Evolutionary conservation across 2,888 invertebrate species (phyloP).

Genomic region (Ophion ventricosus): DNA sequence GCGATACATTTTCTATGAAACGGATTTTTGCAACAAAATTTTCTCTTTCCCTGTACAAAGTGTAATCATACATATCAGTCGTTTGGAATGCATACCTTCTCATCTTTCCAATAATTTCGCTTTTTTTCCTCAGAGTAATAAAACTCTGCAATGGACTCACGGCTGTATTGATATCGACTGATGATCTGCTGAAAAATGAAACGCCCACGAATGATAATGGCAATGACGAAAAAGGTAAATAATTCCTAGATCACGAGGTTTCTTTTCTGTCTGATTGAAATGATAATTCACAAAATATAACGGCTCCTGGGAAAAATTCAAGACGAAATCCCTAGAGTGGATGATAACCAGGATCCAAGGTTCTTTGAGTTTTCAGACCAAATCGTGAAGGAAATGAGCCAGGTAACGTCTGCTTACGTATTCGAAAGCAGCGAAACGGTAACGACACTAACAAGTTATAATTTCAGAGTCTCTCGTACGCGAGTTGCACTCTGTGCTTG

Average conservation of each 20-base stretch:
- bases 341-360: background rate
- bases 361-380: background rate
- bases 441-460: background rate
- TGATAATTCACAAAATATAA: background rate
- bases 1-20: too few species aligned
- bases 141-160: conserved; percentile 89
- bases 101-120: background rate
- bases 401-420: background rate
- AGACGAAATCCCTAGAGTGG: background rate
- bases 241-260: background rate
- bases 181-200: background rate
- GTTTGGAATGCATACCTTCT: too few species aligned
- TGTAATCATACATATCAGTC: too few species aligned
- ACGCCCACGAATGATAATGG: too few species aligned
- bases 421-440: background rate
- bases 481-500: conserved; percentile 91
- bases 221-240: background rate
- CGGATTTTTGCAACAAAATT: background rate
- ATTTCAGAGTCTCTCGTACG: conserved; percentile 79
- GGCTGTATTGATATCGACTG: conserved; percentile 89
- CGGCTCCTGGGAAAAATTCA: background rate
- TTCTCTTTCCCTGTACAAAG: background rate
- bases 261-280: background rate
- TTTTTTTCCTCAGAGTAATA: conserved; percentile 84
- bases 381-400: background rate